These are phyloP conservation scores for Lasioglossum albipes DNA, from an alignment of 1,140 invertebrate species.

Conservation along the genomic window DNA sequence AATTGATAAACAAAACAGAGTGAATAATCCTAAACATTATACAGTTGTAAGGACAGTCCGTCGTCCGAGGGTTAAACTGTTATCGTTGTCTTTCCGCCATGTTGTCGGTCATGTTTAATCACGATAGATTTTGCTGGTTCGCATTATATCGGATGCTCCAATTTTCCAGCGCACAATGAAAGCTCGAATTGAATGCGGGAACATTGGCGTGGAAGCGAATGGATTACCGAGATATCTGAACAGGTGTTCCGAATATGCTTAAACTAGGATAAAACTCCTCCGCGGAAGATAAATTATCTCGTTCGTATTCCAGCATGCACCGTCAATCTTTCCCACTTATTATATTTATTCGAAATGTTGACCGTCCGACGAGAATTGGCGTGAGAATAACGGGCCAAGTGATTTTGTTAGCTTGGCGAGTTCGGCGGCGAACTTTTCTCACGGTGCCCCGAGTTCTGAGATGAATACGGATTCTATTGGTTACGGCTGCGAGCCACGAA, in stretches of 20 bases:
- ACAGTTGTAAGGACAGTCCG: no score
- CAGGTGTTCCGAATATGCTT: background rate
- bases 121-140: background rate
- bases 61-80: no score
- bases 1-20: no score
- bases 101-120: no score
- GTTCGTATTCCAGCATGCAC: background rate
- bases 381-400: background rate
- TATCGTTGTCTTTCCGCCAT: no score
- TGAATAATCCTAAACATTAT: no score
- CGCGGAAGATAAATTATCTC: background rate
- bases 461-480: no score
- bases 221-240: background rate
- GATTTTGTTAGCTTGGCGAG: no score
- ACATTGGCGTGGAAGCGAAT: background rate
- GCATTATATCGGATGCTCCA: background rate
- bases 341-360: background rate
- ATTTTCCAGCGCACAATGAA: background rate
- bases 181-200: no score
- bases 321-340: background rate
- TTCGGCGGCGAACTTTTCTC: background rate
- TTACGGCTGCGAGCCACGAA: no score
- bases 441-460: no score
- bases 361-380: background rate
- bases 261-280: background rate